These are phyloP conservation scores for Troglohyphantes excavatus DNA, from an alignment of 2,888 invertebrate genomes.

Conservation along the genomic window DNA sequence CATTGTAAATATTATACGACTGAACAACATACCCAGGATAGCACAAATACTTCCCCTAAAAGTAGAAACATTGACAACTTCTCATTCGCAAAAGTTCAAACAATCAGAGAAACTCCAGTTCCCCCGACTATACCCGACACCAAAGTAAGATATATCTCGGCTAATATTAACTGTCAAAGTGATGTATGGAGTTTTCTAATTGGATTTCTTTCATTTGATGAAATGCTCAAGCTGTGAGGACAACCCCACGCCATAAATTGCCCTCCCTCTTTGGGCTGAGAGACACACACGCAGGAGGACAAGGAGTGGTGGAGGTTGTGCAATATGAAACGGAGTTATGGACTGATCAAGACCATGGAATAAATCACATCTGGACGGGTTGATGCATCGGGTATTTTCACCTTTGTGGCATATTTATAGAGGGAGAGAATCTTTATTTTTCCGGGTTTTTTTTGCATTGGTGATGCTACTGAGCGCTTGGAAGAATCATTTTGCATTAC, in stretches of 20 bases:
- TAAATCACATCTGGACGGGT: constrained; percentile 1
- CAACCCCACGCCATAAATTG: constrained; percentile 29
- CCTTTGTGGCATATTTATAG: constrained; percentile 4
- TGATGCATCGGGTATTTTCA: constrained; percentile 7
- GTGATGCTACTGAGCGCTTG: no score
- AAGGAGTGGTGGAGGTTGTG: constrained; percentile 1
- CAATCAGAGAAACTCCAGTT: neutral
- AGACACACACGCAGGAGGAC: neutral
- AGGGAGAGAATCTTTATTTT: no score
- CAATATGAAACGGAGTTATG: neutral
- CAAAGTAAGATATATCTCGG: constrained; percentile 35
- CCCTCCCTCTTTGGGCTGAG: neutral
- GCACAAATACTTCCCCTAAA: no score
- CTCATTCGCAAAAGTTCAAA: no score
- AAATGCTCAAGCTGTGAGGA: constrained; percentile 28
- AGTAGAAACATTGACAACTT: no score
- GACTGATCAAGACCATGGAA: neutral
- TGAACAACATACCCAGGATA: no score
- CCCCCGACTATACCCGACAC: neutral
- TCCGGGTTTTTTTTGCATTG: no score
- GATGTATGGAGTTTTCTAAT: constrained; percentile 49
- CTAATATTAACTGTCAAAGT: constrained; percentile 49
- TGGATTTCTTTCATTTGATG: constrained; percentile 51
- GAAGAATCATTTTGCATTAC: no score
- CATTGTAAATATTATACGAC: no score